Conservation (phyloP, 2,797 vertebrate genomes). For the Glyptemys insculpta region DNA sequence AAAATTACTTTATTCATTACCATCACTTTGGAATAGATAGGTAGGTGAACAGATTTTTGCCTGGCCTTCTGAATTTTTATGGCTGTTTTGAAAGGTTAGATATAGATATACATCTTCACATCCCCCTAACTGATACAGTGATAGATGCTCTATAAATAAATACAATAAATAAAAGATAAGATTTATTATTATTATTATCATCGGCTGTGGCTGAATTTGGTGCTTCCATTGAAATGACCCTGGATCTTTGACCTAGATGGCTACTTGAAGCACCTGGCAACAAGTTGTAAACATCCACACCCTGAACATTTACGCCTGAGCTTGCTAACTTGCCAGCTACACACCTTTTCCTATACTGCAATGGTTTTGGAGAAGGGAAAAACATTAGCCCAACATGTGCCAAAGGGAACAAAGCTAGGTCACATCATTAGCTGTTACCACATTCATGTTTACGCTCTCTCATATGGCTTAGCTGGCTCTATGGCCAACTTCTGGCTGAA, state of each 20-base stretch:
- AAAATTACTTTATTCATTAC: slow-evolving; percentile 24
- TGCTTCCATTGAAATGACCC: slow-evolving; percentile 58
- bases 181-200: neutral
- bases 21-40: neutral
- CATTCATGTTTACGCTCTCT: slow-evolving; percentile 27
- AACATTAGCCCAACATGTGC: slow-evolving; percentile 70
- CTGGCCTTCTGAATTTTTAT: neutral
- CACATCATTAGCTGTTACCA: slow-evolving; percentile 63
- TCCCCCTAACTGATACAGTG: neutral
- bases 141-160: neutral
- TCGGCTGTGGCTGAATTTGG: slow-evolving; percentile 24
- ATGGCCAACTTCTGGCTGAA: neutral
- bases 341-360: slow-evolving; percentile 50
- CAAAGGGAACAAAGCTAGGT: slow-evolving; percentile 24
- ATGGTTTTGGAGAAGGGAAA: slow-evolving; percentile 35
- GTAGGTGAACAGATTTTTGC: neutral
- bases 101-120: neutral
- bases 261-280: slow-evolving; percentile 67
- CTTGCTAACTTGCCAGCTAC: slow-evolving; percentile 60
- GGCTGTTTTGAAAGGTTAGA: neutral
- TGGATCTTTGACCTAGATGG: slow-evolving; percentile 76
- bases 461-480: slow-evolving; percentile 43
- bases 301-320: slow-evolving; percentile 59
- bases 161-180: slow-evolving; percentile 11
- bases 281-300: slow-evolving; percentile 59